Base-by-base conservation (phyloP, 2,113 vertebrate genomes). In the Ciconia maguari region DNA sequence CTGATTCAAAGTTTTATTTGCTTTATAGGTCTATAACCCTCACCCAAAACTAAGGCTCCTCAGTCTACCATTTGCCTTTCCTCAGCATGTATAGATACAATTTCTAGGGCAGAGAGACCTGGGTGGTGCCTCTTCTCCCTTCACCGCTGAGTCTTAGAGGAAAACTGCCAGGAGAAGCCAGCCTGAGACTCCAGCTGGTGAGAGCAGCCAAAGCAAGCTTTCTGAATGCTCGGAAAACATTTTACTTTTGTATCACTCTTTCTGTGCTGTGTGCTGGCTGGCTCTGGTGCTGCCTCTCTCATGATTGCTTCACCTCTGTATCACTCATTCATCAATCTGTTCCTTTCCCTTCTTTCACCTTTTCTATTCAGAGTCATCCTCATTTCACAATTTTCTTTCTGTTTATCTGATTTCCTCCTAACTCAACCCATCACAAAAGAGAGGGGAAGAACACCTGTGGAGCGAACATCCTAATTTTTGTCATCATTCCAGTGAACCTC, bases 291-390 rank as follows among this genome's bases (percentile, higher is more conserved):
- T 83, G 26, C n/a, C 27, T 85, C 48, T 74, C 20, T 79, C 9
- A 9, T 29, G 25, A 20, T 38, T 65, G 26, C 10, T 42, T 87
- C 64, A 79, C 7, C 32, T 92, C 77, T 78, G 0, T 49, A 25
- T 34, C 21, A 41, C 12, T 81, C 14, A 62, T 65, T 55, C 0
- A 0, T 16, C 0, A 0, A 70, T n/a, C n/a, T 82, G 48, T 36
- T 66, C 9, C 48, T 90, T 68, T 68, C 26, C 26, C 2, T 30
- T 81, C 52, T 81, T 60, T 44, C 11, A 32, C 18, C 49, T 83
- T 71, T 72, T 44, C 34, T 49, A 15, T 52, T 52, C 41, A 62
- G 48, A 48, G 17, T 46, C 34, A 62, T 48, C 24, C 9, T 70
- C 21, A 44, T 77, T 55, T 77, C 68, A 80, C 11, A 26, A 12